Base-by-base conservation (phyloP, 35 echinoderm and acorn worm genomes). In the Nesometra sesokonis region DNA sequence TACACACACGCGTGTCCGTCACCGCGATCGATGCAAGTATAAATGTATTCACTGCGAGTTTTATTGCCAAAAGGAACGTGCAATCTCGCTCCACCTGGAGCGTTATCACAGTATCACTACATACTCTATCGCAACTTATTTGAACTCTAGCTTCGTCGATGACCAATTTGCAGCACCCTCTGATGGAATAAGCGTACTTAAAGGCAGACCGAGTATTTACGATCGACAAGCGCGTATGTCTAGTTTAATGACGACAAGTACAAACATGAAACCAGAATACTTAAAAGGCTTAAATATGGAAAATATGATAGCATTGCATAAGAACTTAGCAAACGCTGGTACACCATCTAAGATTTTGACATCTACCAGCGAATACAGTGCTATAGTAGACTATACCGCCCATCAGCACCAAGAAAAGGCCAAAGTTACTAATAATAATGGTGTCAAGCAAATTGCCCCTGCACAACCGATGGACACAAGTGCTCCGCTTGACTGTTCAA, bases 31-130 rank as follows among this genome's bases (percentile, higher is more conserved):
- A 38, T 83, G 81, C 37, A 83, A 35, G 37, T 83, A 36, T 35
- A 83, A 83, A 83, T 83, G 81, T 83, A 83, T 37, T 37, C 81
- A 83, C n/a, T 83, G 81, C 37, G 37, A 83, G 81, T 83, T 83
- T 83, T 83, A 35, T 34, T 83, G 81, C 37, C 34, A 83, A 37
- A 38, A 83, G 17, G 81, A 83, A 38, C 34, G 37, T 37, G 34
- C 34, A 83, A 37, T 37, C 35, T 37, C 34, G 15, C 34, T 30
- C n/a, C 81, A 83, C 27, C 81, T 83, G 33, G n/a, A 35, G 7
- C 15, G 37, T 11, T 38, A 83, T 35, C 32, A 37, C 37, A 83
- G 34, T 23, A 38, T 83, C 17, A 83, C 81, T 0, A 37, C 34
- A 11, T 30, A 37, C n/a, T 83, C 37, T 9, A 83, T 35, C 37